These are phyloP conservation scores for Calonectris borealis DNA, from an alignment of 2,113 vertebrate species.

Conservation along the genomic window DNA sequence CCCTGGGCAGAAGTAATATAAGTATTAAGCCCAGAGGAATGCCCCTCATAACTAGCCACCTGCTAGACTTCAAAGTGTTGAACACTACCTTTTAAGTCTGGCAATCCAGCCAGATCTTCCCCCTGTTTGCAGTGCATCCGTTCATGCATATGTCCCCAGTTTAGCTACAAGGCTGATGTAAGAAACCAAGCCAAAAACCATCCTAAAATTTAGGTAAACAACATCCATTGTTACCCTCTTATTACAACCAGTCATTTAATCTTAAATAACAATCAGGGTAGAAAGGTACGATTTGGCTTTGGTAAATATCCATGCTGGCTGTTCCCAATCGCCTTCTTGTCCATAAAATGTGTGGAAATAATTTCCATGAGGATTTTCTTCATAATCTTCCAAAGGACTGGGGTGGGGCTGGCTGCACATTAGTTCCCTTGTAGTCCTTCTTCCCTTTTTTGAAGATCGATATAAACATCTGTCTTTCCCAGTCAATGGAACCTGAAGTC, in stretches of 20 bases:
- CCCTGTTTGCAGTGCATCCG: not conserved
- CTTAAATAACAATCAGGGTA: not conserved
- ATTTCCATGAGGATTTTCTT: not conserved
- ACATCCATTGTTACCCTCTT: not conserved
- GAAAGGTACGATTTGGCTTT: not conserved
- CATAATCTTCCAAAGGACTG: not conserved
- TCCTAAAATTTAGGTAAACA: not conserved
- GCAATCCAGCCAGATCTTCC: not conserved
- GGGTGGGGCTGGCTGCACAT: not conserved
- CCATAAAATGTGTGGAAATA: not conserved
- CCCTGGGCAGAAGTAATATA: too few species aligned
- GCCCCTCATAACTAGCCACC: rapidly evolving
- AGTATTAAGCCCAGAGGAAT: not conserved
- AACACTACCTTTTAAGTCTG: not conserved
- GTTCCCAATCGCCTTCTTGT: not conserved
- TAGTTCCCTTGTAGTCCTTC: not conserved
- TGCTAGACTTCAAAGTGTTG: not conserved
- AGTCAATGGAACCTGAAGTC: not conserved
- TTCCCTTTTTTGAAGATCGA: not conserved
- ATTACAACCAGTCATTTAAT: not conserved
- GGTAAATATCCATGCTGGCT: not conserved
- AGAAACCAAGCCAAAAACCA: not conserved
- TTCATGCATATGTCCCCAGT: not conserved
- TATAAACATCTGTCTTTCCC: not conserved
- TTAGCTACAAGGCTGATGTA: not conserved